These are phyloP conservation scores for Enteromius viviparus DNA, from an alignment of 2,797 vertebrate genomes.

Conservation along the genomic window DNA sequence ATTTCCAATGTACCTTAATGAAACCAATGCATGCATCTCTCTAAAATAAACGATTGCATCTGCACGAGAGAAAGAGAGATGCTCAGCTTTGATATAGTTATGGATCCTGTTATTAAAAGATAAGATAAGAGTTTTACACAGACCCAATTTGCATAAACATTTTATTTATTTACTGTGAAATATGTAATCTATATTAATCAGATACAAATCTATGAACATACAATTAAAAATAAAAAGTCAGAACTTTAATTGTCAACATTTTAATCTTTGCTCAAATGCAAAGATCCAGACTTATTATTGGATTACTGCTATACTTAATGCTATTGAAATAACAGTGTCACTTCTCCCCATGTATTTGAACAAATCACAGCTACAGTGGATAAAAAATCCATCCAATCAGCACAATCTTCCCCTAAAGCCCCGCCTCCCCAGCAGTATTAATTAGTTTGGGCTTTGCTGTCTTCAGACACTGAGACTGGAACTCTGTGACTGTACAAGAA, in stretches of 20 bases:
- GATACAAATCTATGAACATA: background rate
- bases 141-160: background rate
- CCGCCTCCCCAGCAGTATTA: slow-evolving; percentile 63
- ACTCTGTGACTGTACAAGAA: background rate
- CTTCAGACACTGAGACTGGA: slow-evolving; percentile 20
- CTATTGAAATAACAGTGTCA: slow-evolving; percentile 48
- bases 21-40: background rate
- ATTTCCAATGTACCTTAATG: background rate
- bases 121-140: background rate
- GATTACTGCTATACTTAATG: slow-evolving; percentile 50
- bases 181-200: background rate
- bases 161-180: background rate
- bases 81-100: background rate
- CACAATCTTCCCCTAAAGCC: background rate
- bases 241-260: background rate
- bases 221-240: background rate
- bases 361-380: slow-evolving; percentile 62
- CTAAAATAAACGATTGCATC: background rate
- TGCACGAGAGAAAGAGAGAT: background rate
- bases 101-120: background rate
- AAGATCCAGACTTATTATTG: slow-evolving; percentile 46
- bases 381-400: slow-evolving; percentile 64
- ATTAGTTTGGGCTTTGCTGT: slow-evolving; percentile 51
- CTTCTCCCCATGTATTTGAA: slow-evolving; percentile 60
- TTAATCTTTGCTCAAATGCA: slow-evolving; percentile 13